Percentiles rank a stretch among this genome's conserved stretches.
Conservation (phyloP, 23 tunicate genomes). For the Phallusia fumigata region DNA sequence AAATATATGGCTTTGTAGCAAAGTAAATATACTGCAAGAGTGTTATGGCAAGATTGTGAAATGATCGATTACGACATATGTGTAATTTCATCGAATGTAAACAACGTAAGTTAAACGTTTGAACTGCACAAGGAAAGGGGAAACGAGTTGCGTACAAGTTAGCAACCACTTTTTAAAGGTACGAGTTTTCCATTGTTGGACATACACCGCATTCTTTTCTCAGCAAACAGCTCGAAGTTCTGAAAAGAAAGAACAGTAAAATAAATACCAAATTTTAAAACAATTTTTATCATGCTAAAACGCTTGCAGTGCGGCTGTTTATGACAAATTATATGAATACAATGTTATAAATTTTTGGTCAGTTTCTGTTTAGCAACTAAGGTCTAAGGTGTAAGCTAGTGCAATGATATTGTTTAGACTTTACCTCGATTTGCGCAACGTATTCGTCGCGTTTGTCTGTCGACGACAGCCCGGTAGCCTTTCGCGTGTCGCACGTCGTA, state of each 20-base stretch:
- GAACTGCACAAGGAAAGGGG: not conserved
- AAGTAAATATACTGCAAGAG: constrained; percentile 2
- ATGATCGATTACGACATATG: not conserved
- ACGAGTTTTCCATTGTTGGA: constrained; percentile 52
- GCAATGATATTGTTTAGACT: too few species aligned
- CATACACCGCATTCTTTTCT: constrained; percentile 32
- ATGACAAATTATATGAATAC: too few species aligned
- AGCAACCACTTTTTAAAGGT: constrained; percentile 43
- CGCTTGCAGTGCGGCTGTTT: too few species aligned
- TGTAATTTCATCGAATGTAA: constrained; percentile 9
- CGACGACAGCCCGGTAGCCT: not conserved
- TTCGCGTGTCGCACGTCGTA: not conserved
- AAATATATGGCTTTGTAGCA: constrained; percentile 4
- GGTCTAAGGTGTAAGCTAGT: too few species aligned
- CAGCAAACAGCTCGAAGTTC: constrained; percentile 67
- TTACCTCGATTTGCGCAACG: constrained; percentile 38
- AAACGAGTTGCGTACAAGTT: not conserved
- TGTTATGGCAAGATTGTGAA: constrained; percentile 3
- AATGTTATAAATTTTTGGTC: too few species aligned
- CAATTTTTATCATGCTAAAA: too few species aligned
- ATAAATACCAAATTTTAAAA: too few species aligned
- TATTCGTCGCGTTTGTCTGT: not conserved
- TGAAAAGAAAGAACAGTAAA: constrained; percentile 12
- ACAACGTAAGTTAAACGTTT: not conserved
- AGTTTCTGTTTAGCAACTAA: too few species aligned